Base-by-base conservation (phyloP, 2,888 invertebrate species). In the Ceramica pisi region DNA sequence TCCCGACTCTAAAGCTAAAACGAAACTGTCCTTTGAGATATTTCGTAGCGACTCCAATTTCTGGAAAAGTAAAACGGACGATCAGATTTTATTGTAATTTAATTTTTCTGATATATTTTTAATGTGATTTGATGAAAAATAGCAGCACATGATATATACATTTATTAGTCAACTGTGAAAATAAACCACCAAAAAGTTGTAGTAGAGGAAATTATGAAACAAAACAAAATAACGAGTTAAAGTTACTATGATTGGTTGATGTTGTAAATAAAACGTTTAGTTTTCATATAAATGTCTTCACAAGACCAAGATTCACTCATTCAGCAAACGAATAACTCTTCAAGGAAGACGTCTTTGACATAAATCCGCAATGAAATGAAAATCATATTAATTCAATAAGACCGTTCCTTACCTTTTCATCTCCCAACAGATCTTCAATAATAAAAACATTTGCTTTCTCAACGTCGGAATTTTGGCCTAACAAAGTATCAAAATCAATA, bases 1-100 rank as follows among this genome's bases (percentile, higher is more conserved):
- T 44, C 85, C 82, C 46, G 87, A 69, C 74, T 92, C 92, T 1
- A 91, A 14, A 7, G 89, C 79, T 67, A 93, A 71, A 55, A 92
- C 68, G 68, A 93, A 93, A 57, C 84, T 75, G 31, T 91, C 80
- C 41, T 78, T 82, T 16, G 88, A 75, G 5, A 91, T 31, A 4
- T 78, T 66, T 50, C 86, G 62, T 1, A 92, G 62, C 5, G 81
- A 77, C 46, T 85, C 78, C 78, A 90, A 86, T 89, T 90, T 91
- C 93, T 92, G 87, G n/a, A 88, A 89, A 63, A 65, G 57, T 19
- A 66, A 71, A 69, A 67, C 74, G 16, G 31, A 31, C 12, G 51
- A 38, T 41, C 16, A 38, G 23, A 76, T 53, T 67, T 68, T 12
- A 35, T 53, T 44, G 31, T 65, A 50, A 63, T 65, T 26, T 48